A percentile compares a stretch with the other conserved stretches of the same genome.
These are phyloP conservation scores for Gambusia affinis DNA, from an alignment of 2,113 vertebrate genomes.

Conservation along the genomic window DNA sequence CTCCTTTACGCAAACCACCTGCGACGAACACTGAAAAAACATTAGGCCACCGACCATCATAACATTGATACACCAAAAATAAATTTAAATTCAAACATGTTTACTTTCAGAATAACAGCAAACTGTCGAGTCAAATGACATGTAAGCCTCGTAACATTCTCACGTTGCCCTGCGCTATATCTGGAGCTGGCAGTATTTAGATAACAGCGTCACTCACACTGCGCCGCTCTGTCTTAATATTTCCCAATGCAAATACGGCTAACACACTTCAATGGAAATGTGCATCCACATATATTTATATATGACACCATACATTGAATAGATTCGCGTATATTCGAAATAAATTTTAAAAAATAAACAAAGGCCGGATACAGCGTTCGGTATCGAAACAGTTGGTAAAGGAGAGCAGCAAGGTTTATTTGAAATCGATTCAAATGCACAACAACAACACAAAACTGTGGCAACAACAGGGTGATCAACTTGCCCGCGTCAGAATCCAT, in stretches of 20 bases:
- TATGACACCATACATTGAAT: not conserved
- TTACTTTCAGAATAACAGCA: constrained; percentile 23
- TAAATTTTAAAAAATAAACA: not conserved
- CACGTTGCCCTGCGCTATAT: constrained; percentile 60
- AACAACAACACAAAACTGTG: not conserved
- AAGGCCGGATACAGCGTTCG: constrained; percentile 58
- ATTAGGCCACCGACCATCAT: constrained; percentile 13
- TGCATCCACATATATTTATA: not conserved
- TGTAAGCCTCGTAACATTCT: constrained; percentile 33
- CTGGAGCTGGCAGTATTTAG: constrained; percentile 58
- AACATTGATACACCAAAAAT: not conserved
- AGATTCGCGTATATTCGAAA: not conserved
- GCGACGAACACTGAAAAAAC: constrained; percentile 22
- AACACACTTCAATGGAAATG: not conserved
- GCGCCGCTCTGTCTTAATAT: constrained; percentile 18
- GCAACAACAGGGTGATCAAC: constrained; percentile 44
- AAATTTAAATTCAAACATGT: constrained; percentile 1
- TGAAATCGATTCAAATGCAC: not conserved
- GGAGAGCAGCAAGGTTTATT: constrained; percentile 51
- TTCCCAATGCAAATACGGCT: not conserved
- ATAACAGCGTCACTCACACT: constrained; percentile 29
- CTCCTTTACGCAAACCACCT: constrained; percentile 66
- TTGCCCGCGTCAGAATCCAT: constrained; percentile 78
- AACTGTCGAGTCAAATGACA: constrained; percentile 16
- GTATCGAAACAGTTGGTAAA: constrained; percentile 64